These are phyloP conservation scores for Nibea coibor DNA, from an alignment of 2,113 vertebrate genomes.

Conservation along the genomic window DNA sequence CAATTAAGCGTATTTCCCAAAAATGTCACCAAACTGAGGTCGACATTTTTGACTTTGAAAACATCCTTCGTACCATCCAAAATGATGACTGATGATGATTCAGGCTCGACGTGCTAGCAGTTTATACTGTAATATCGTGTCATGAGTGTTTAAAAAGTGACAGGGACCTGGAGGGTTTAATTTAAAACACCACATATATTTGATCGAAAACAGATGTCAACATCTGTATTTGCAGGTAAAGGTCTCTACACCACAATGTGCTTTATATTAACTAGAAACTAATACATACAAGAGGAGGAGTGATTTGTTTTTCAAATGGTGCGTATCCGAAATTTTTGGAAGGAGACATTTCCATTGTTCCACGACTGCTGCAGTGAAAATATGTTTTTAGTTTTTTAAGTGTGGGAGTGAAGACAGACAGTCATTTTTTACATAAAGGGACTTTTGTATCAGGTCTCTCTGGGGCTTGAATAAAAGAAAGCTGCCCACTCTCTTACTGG, in stretches of 20 bases:
- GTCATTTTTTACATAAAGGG: constrained; percentile 7
- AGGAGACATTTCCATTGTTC: constrained; percentile 35
- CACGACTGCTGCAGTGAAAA: not conserved
- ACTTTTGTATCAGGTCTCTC: constrained; percentile 21
- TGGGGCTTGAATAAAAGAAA: not conserved
- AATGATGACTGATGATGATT: not conserved
- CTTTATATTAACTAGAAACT: constrained; percentile 2
- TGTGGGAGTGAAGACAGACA: constrained; percentile 24
- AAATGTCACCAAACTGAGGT: not conserved
- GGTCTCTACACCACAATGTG: not conserved
- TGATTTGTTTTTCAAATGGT: constrained; percentile 52
- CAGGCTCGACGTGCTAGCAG: not conserved
- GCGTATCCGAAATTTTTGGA: constrained; percentile 35
- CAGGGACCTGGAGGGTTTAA: not conserved
- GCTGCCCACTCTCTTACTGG: constrained; percentile 28
- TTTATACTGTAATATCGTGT: not conserved
- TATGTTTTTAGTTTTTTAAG: constrained; percentile 17
- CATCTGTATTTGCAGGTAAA: not conserved
- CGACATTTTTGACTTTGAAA: not conserved
- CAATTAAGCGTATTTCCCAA: no score
- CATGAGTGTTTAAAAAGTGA: no score
- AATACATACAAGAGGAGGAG: constrained; percentile 20
- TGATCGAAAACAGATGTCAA: not conserved
- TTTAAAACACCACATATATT: not conserved
- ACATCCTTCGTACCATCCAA: not conserved